Percentiles rank a stretch among this genome's conserved stretches.
phyloP scores from a whole-genome alignment of 2,888 invertebrate genomes.

The Enoplolaimus lenunculus region DNA sequence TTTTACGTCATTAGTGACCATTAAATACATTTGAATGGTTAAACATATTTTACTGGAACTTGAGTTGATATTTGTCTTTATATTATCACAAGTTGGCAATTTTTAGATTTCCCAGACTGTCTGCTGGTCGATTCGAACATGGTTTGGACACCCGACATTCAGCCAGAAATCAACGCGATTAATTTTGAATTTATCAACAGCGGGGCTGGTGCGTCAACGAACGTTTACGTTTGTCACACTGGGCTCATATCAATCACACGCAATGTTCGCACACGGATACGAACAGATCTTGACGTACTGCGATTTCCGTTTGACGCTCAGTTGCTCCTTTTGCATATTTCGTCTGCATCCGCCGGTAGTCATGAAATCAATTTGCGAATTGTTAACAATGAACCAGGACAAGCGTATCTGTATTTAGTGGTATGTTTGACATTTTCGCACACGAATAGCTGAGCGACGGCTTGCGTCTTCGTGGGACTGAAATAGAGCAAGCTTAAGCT shows the following conservation, averaged over 20 bases:
- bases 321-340: background rate
- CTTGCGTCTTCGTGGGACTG: too few species aligned
- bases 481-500: too few species aligned
- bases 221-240: background rate
- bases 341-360: background rate
- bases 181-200: background rate
- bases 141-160: background rate
- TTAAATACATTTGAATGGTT: too few species aligned
- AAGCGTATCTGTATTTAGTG: background rate
- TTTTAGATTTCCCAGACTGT: too few species aligned
- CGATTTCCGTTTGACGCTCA: background rate
- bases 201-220: too few species aligned
- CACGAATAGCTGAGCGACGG: too few species aligned
- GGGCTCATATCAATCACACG: background rate
- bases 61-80: too few species aligned
- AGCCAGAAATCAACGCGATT: background rate
- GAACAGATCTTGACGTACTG: background rate
- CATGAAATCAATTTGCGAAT: background rate
- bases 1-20: too few species aligned
- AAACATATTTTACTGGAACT: too few species aligned
- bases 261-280: background rate
- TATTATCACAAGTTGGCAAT: too few species aligned
- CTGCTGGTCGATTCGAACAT: background rate
- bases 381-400: background rate
- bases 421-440: background rate